Base-by-base conservation (phyloP, 2,888 invertebrate species). In the Microctonus hyperodae region DNA sequence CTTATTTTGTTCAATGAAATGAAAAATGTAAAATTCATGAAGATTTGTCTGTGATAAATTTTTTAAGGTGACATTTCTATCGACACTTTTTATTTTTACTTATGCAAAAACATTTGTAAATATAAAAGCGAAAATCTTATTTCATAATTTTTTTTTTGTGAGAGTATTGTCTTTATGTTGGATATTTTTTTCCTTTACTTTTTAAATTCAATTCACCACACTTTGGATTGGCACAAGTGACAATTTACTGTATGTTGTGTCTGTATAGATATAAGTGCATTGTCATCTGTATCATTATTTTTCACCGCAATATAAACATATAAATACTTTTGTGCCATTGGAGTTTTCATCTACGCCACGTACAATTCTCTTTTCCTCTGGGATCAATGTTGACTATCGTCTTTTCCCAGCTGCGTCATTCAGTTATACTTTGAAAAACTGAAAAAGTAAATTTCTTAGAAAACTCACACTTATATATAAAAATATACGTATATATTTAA, bases 81-180 rank as follows among this genome's bases (percentile, higher is more conserved):
- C 16, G 37, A 37, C 3, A 7, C 16, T 44, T 16, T 7, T n/a
- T 44, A 7, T 7, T 44, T 20, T 16, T 44, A 1, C 16, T 44
- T 20, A 44, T 44, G 3, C 16, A 16, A 44, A 6, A 44, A 16
- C 44, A 44, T 44, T 20, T n/a, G 16, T 44, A 16, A 7, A 16
- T 64, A 66, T 55, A 61, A 62, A 62, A 66, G 64, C 68, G 68
- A 70, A 68, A 68, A 70, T 70, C 56, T 66, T 64, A 66, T 70
- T 68, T 68, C 62, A 66, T 61, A 58, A 68, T 68, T 70, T 70
- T 48, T 68, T 53, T 5, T 16, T 20, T 5, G 16, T n/a, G n/a
- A n/a, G 20, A 16, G 6, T 7, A 44, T 44, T 44, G 16, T 44
- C 20, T 44, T 44, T n/a, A 16, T 44, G 16, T 44, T 44, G 3